Conservation (phyloP, 2,888 invertebrate genomes). For the Lydus trimaculatus region DNA sequence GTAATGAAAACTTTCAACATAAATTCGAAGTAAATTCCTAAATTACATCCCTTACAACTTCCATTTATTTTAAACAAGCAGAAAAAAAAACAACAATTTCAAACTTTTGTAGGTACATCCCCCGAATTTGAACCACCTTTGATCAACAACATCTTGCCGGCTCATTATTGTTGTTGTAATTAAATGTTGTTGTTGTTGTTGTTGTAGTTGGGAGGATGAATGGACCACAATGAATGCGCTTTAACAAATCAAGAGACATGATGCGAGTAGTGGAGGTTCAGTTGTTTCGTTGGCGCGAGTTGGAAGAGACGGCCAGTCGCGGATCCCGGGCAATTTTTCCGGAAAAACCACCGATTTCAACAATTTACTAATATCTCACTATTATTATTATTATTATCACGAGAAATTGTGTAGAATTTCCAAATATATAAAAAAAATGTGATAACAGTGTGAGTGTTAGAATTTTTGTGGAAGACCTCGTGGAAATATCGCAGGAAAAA, state of each 20-base stretch:
- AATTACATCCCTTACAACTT: no score
- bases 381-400: no score
- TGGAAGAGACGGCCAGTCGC: conserved; percentile 24
- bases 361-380: no score
- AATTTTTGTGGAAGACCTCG: not conserved
- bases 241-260: conserved; percentile 34
- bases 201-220: conserved; percentile 27
- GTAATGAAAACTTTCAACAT: not conserved
- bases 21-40: no score
- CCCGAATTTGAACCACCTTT: not conserved
- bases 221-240: conserved; percentile 37
- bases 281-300: conserved; percentile 37
- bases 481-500: not conserved
- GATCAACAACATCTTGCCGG: not conserved
- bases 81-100: no score
- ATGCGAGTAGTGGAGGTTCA: no score
- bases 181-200: not conserved
- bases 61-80: no score
- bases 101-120: no score
- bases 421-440: not conserved
- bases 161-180: not conserved
- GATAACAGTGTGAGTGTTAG: not conserved
- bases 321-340: not conserved
- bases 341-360: not conserved
- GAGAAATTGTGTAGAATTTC: not conserved